Base-by-base conservation (phyloP, 2,888 invertebrate genomes). In the Ceratothoa steindachneri region DNA sequence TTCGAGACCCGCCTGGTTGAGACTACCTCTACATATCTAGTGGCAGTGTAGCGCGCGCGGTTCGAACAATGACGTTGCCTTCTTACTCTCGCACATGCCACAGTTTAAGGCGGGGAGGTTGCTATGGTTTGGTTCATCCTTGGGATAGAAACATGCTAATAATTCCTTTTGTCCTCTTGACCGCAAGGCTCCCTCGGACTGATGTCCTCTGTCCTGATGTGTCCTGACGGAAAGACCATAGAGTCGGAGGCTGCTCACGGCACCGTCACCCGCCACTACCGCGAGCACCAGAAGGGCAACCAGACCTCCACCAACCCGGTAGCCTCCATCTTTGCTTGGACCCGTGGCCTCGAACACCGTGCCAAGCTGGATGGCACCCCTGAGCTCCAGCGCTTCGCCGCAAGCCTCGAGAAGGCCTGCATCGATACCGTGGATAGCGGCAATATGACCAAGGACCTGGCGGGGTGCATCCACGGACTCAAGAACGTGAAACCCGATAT, bases 241-340 rank as follows among this genome's bases (percentile, higher is more conserved):
- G 88, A 88, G 82, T 84, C 87, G 0, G 88, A 88, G 82, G 88
- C 88, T 24, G 88, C 87, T 51, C 88, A 88, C 81, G 88, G 87
- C 67, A 88, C 88, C 1, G 88, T 88, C 9, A 88, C 87, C 2
- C 82, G 87, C 31, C 86, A 86, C 84, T 88, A 85, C 84, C 89
- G 93, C 82, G 88, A 90, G 88, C 92, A 93, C 84, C 93, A 93
- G 85, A 90, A 92, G 86, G 94, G 94, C 72, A 88, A 90, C 82
- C 88, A 89, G 69, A 95, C 95, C 1, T 93, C 93, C 79, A 95
- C 95, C 73, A 95, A 95, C 85, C 93, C 95, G 9, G 90, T 95
- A 74, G 95, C 95, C 15, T 93, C 93, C 55, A 93, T 95, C 82
- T 95, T 91, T 85, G 95, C 94, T 9, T 95, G 94, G 94, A 93